phyloP scores from a whole-genome alignment of 2,113 vertebrate species.

The Centropus unirufus region DNA sequence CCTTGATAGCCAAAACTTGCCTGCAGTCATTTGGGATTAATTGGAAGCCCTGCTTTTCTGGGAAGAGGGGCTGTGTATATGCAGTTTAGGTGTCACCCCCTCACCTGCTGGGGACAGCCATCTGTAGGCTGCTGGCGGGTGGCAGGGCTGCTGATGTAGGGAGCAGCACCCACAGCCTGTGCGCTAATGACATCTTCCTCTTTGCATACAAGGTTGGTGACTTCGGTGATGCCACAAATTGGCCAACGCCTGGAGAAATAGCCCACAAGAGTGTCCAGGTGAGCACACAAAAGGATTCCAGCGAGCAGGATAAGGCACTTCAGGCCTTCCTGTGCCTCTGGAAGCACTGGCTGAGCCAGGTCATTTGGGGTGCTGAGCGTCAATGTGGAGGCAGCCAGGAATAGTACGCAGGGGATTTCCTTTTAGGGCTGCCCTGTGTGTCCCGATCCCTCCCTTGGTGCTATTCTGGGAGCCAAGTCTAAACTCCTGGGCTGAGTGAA shows the following conservation, averaged over 20 bases:
- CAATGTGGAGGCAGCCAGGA: slow-evolving; percentile 67
- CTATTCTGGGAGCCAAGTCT: slow-evolving; percentile 75
- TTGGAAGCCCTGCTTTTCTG: background rate
- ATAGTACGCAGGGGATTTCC: slow-evolving; percentile 84
- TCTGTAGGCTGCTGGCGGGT: background rate
- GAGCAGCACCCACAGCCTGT: background rate
- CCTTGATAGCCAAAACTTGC: background rate
- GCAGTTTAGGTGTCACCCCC: background rate
- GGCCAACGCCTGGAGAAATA: slow-evolving; percentile 98
- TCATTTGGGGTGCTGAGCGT: slow-evolving; percentile 43
- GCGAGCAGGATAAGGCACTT: background rate
- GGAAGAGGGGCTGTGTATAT: background rate
- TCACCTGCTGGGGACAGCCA: background rate
- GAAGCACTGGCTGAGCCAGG: background rate
- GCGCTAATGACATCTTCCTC: slow-evolving; percentile 29
- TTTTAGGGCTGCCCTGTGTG: slow-evolving; percentile 81
- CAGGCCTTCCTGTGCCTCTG: background rate
- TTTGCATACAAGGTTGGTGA: slow-evolving; percentile 87
- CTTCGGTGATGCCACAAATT: slow-evolving; percentile 94
- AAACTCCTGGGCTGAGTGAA: background rate
- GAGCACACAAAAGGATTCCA: background rate
- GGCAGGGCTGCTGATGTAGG: background rate
- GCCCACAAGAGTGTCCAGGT: slow-evolving; percentile 95
- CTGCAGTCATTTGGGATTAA: background rate
- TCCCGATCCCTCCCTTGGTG: background rate